Conservation (phyloP, 2,113 vertebrate species). For the Leuciscus idus region DNA sequence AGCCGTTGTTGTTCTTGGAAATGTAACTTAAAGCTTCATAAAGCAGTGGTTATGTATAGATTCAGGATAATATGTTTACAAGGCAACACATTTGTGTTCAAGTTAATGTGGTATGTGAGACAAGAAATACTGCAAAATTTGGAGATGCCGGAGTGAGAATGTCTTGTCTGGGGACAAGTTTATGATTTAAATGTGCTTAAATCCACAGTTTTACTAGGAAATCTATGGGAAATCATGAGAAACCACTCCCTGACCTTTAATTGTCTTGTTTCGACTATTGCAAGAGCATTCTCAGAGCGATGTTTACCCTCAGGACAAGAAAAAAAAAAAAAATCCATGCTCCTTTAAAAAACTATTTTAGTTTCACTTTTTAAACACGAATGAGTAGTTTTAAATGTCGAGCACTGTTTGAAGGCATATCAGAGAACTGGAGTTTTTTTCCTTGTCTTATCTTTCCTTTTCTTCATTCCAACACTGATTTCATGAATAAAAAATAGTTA, state of each 20-base stretch:
- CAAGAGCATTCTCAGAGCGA: neutral
- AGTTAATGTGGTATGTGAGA: slow-evolving; percentile 11
- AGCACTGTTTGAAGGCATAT: neutral
- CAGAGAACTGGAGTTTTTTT: neutral
- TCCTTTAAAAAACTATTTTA: neutral
- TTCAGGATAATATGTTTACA: neutral
- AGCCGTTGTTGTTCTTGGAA: neutral
- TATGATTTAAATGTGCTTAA: neutral
- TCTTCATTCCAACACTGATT: slow-evolving; percentile 22
- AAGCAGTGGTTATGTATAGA: neutral
- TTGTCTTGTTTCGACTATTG: neutral
- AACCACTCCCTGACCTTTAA: slow-evolving; percentile 30
- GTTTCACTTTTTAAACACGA: neutral
- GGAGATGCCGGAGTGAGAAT: slow-evolving; percentile 4
- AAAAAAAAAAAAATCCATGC: neutral
- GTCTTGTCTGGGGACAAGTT: neutral
- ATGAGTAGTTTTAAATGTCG: neutral
- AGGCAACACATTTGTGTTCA: neutral
- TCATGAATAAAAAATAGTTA: slow-evolving; percentile 8
- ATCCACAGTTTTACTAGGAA: neutral
- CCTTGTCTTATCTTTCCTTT: neutral
- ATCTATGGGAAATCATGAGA: slow-evolving; percentile 1
- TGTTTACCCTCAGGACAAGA: neutral
- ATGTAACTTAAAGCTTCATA: slow-evolving; percentile 11
- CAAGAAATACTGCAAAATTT: neutral